Percentiles rank a stretch among this genome's conserved stretches.
These are phyloP conservation scores for Hoplodrina ambigua DNA, from an alignment of 2,888 invertebrate genomes.

Conservation along the genomic window DNA sequence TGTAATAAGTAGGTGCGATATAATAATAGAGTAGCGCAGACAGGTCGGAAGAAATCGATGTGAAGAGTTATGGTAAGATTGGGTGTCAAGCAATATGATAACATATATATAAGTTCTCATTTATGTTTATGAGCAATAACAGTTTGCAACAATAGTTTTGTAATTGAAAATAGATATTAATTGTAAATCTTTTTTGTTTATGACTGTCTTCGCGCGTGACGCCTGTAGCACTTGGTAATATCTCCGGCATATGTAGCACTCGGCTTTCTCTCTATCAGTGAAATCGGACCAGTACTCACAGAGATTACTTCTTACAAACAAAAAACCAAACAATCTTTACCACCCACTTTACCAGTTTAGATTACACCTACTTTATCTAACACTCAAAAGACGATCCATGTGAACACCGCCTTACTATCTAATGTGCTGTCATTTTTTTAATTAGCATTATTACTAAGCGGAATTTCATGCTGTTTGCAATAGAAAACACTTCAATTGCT, in stretches of 20 bases:
- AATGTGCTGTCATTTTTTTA: constrained; percentile 22
- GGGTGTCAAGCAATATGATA: not conserved
- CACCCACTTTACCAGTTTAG: not conserved
- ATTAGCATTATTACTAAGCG: constrained; percentile 37
- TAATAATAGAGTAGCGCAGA: constrained; percentile 1
- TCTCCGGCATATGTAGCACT: too few species aligned
- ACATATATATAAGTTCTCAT: not conserved
- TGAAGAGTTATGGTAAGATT: not conserved
- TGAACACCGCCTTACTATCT: constrained; percentile 14
- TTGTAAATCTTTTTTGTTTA: not conserved
- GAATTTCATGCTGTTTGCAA: constrained; percentile 34
- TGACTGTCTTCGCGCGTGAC: too few species aligned
- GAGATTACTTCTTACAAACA: too few species aligned
- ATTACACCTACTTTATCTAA: not conserved
- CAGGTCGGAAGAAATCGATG: not conserved
- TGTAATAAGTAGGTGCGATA: not conserved
- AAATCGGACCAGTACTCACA: too few species aligned
- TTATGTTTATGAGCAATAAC: too few species aligned
- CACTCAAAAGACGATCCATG: not conserved
- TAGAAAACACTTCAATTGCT: constrained; percentile 17
- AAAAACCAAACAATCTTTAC: too few species aligned
- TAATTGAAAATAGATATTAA: not conserved
- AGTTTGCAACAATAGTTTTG: too few species aligned
- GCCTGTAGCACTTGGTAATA: too few species aligned
- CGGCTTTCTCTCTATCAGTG: too few species aligned